Evolutionary conservation across 2,888 invertebrate species (phyloP).

Genomic region (Toxonevra muliebris): DNA sequence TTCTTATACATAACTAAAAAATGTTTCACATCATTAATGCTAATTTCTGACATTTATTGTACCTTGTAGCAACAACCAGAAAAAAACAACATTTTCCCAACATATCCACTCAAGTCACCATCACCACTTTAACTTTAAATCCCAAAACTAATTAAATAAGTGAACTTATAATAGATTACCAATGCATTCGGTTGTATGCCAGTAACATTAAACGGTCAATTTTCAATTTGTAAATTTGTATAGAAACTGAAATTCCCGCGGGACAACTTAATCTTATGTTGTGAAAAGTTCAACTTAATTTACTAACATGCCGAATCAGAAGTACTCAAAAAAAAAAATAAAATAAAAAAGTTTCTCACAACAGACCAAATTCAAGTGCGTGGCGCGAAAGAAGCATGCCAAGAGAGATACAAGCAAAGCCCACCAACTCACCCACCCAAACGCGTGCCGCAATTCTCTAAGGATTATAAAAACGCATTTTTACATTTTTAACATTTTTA

Average conservation of each 20-base stretch:
- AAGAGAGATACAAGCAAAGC: conserved; percentile 15
- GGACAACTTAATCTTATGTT: conserved; percentile 58
- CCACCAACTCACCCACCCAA: conserved; percentile 18
- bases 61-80: not conserved
- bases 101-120: not conserved
- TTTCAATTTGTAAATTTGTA: conserved; percentile 49
- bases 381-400: not conserved
- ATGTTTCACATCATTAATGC: not conserved
- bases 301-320: conserved; percentile 15
- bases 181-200: not conserved
- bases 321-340: conserved; percentile 18
- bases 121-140: conserved; percentile 29
- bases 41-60: not conserved
- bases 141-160: conserved; percentile 46
- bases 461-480: conserved; percentile 47
- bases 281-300: conserved; percentile 49
- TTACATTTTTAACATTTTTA: conserved; percentile 4
- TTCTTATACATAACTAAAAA: not conserved
- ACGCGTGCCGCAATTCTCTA: conserved; percentile 58
- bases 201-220: conserved; percentile 61
- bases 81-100: too few species aligned
- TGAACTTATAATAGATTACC: conserved; percentile 6
- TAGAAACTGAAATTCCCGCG: conserved; percentile 38
- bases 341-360: conserved; percentile 15
- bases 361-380: not conserved